These are phyloP conservation scores for Melanaphis sacchari DNA, from an alignment of 1,140 invertebrate genomes.

Conservation along the genomic window DNA sequence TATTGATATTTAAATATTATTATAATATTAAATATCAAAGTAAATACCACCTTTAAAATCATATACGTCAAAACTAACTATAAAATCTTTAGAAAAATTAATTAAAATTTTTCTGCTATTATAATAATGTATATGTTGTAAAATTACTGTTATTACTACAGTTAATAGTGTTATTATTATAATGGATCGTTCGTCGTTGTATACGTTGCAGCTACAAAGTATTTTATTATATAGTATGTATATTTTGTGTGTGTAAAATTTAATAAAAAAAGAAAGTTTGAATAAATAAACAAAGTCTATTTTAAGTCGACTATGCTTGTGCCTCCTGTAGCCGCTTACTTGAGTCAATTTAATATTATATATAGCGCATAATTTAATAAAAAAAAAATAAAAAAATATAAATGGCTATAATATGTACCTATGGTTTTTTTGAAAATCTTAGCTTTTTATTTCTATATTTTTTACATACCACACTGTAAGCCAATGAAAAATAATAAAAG, in stretches of 20 bases:
- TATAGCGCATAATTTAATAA: conserved; percentile 28
- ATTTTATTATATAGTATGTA: conserved; percentile 23
- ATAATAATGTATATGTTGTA: not conserved
- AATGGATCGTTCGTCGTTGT: not conserved
- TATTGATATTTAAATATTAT: not conserved
- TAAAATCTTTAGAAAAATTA: not conserved
- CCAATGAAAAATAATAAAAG: conserved; percentile 33
- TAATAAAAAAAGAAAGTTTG: conserved; percentile 36
- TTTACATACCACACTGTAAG: conserved; percentile 1
- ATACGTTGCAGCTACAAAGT: not conserved
- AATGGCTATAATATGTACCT: not conserved
- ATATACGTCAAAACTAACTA: not conserved
- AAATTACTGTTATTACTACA: not conserved
- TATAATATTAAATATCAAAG: not conserved
- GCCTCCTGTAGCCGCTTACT: not conserved
- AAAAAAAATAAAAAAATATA: conserved; percentile 21
- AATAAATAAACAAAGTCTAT: conserved; percentile 36
- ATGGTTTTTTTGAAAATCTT: not conserved
- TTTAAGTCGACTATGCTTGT: conserved; percentile 15
- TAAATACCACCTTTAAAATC: not conserved
- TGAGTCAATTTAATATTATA: conserved; percentile 30
- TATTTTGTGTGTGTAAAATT: conserved; percentile 12
- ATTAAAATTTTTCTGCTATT: not conserved
- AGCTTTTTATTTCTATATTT: conserved; percentile 7
- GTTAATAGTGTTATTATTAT: conserved; percentile 9